phyloP scores from a whole-genome alignment of 1,140 invertebrate genomes.

The Macrobrachium nipponense region DNA sequence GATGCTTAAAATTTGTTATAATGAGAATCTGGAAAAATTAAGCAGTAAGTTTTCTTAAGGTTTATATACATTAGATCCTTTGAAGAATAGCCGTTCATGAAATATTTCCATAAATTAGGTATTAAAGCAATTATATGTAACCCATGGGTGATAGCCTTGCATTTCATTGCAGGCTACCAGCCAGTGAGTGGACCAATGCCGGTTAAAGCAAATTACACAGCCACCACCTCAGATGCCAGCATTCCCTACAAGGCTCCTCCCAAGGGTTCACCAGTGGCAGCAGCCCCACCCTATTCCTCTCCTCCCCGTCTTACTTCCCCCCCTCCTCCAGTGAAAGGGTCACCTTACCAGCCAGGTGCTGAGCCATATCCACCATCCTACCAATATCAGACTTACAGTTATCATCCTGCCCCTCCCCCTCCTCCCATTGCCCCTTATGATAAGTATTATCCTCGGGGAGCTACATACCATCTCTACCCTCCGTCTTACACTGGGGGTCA shows the following conservation, averaged over 20 bases:
- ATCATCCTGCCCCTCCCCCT: constrained; percentile 39
- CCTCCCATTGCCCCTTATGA: constrained; percentile 55
- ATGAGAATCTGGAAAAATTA: no score
- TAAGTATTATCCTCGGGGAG: constrained; percentile 57
- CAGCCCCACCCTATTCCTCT: constrained; percentile 60
- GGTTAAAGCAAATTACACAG: constrained; percentile 57
- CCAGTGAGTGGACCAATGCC: constrained; percentile 64
- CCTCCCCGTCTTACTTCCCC: constrained; percentile 61
- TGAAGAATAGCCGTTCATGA: no score
- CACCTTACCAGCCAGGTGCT: constrained; percentile 44
- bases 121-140: constrained; percentile 12
- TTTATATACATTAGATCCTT: no score
- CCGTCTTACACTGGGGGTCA: constrained; percentile 56
- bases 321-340: constrained; percentile 52
- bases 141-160: constrained; percentile 53
- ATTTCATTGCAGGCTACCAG: constrained; percentile 63
- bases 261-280: constrained; percentile 58
- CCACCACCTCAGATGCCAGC: constrained; percentile 47
- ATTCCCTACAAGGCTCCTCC: constrained; percentile 58
- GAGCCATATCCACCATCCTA: constrained; percentile 60
- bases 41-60: no score
- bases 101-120: not conserved
- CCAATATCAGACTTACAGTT: constrained; percentile 54
- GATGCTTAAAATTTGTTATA: no score
- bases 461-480: constrained; percentile 59